Evolutionary conservation across 2,797 vertebrate genomes (phyloP), one percentile per base, ranked within the genome.

Genomic region (Etheostoma nigrum): DNA sequence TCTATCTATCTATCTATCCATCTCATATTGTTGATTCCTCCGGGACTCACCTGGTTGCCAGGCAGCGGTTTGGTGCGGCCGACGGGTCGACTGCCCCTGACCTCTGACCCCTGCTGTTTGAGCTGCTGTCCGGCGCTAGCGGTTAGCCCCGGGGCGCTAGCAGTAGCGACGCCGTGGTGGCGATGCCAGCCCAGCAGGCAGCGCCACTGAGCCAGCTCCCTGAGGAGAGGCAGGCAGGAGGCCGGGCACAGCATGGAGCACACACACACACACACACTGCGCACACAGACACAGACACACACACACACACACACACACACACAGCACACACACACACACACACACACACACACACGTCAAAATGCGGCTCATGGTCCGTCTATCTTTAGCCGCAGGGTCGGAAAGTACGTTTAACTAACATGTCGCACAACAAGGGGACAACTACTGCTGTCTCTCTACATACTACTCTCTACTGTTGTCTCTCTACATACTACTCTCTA

Each of bases 221-320:
- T 90, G 84, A 95, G 91, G 88, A 95, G 93, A 13, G 95, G 94
- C 74, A 95, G 89, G 83, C 95, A 95, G 79, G 94, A 94, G 40
- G 92, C 90, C 2, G 94, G 92, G 71, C 94, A 95, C 87, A 95
- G 75, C 95, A 95, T 93, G 33, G 14, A 45, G 55, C 65, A 70
- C 62, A 55, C 49, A 44, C 25, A 36, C 65, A 70, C 62, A 55
- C 49, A 44, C 25, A 44, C 65, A 64, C 69, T 16, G 30, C 73
- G 65, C 48, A 66, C 67, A 67, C 53, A 58, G 15, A 68, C 52
- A 74, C 18, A 47, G 30, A 67, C n/a, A 65, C 40, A 57, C 33
- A 65, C n/a, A 64, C 40, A 61, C 33, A 66, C 27, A 52, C 11
- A 57, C 44, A 14, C 14, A 51, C 21, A 42, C 2, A 23, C 21